Evolutionary conservation across 2,888 invertebrate genomes (phyloP), one percentile per base, ranked within the genome.

Genomic region (Diabrotica balteata): DNA sequence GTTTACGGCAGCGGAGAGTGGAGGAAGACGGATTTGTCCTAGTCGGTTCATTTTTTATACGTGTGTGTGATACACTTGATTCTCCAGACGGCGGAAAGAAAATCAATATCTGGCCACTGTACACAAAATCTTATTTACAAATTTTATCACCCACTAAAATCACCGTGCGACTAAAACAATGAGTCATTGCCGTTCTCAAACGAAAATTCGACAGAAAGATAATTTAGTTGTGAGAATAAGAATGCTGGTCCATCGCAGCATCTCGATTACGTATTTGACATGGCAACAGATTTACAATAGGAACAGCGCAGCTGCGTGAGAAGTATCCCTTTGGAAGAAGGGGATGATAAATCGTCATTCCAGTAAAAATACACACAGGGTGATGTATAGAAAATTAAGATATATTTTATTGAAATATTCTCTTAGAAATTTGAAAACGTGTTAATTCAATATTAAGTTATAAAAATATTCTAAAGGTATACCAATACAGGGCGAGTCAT

Each of bases 1-100:
- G 81, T 93, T 93, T 79, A 93, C 81, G 52, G 92, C 90, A 81
- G 93, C 93, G 80, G 89, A 89, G 71, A 93, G 79, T 49, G 93
- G 91, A 58, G 93, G 91, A 77, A 94, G 81, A 79, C 88, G 88
- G 75, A 90, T 88, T 69, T 88, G 87, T 49, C 89, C 88, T 67
- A 91, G 86, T 80, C 88, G 87, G 77, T 90, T 86, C 90, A 90
- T 90, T 8, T 60, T 59, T 46, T 8, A 11, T 43, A 10, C 7
- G 47, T 47, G 47, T 47, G 47, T 47, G 10, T 47, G 6, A 10
- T 32, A 32, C 9, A 43, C n/a, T n/a, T 8, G 42, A n/a, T 54
- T 42, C 42, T 54, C 17, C 51, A n/a, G 7, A 54, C 42, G 42
- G 10, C 44, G 17, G n/a, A 7, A 45, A 43, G 17, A 57, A 57